Percentiles rank a stretch among this genome's conserved stretches.
These are phyloP conservation scores for Rhinichthys klamathensis DNA, from an alignment of 2,113 vertebrate genomes.

Conservation along the genomic window DNA sequence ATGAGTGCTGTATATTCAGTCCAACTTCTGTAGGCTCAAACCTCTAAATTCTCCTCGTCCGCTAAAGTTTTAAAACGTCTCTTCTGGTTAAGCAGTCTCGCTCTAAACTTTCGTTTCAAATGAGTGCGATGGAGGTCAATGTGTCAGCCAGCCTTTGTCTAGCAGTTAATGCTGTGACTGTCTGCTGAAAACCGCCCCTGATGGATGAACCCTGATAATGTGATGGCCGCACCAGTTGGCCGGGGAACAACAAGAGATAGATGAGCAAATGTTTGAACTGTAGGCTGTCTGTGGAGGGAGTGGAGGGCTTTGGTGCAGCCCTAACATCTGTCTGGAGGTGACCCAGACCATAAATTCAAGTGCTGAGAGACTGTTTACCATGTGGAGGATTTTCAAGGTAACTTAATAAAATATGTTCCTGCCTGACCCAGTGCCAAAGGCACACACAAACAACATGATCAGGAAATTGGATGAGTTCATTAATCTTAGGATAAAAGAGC, in stretches of 20 bases:
- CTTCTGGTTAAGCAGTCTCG: neutral
- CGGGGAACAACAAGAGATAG: slow-evolving; percentile 45
- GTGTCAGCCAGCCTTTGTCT: slow-evolving; percentile 61
- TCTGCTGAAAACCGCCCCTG: slow-evolving; percentile 56
- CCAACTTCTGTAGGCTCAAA: neutral
- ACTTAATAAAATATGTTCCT: slow-evolving; percentile 24
- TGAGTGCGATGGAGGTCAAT: slow-evolving; percentile 46
- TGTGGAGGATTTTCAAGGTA: slow-evolving; percentile 27
- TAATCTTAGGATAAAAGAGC: slow-evolving; percentile 5
- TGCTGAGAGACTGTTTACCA: slow-evolving; percentile 31
- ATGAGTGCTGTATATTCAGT: neutral
- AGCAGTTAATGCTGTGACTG: slow-evolving; percentile 46
- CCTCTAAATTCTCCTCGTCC: neutral
- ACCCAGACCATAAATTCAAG: slow-evolving; percentile 30
- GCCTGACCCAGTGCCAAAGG: neutral
- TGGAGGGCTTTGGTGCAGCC: slow-evolving; percentile 32
- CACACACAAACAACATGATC: neutral
- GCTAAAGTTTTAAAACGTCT: neutral
- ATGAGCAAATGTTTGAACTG: slow-evolving; percentile 51
- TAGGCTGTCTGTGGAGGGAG: slow-evolving; percentile 48
- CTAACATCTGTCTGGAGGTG: slow-evolving; percentile 25
- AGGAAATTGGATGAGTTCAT: neutral
- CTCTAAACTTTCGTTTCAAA: slow-evolving; percentile 71
- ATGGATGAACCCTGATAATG: slow-evolving; percentile 62
- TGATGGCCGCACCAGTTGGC: slow-evolving; percentile 40